These are phyloP conservation scores for Stegastes partitus DNA, from an alignment of 2,113 vertebrate genomes.

Conservation along the genomic window DNA sequence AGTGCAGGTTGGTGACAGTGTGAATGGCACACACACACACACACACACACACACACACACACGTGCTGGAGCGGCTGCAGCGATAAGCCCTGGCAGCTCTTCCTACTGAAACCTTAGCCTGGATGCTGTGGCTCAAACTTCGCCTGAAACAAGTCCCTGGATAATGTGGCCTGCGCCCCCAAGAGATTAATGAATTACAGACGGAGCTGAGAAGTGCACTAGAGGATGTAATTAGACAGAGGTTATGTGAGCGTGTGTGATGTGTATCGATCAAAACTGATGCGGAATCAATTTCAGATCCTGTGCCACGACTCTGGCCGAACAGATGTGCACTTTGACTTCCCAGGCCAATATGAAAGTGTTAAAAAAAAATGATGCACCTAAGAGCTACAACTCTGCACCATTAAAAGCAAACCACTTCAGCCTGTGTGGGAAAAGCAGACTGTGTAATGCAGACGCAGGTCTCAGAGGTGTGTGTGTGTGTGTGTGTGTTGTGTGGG, in stretches of 20 bases:
- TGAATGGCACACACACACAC: slow-evolving; percentile 8
- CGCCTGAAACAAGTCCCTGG: not conserved
- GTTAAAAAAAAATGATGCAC: not conserved
- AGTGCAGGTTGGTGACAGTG: slow-evolving; percentile 31
- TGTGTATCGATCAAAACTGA: slow-evolving; percentile 7
- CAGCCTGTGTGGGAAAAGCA: not conserved
- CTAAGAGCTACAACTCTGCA: not conserved
- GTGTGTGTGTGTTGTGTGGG: slow-evolving; percentile 28
- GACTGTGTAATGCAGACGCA: not conserved
- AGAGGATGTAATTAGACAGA: slow-evolving; percentile 9
- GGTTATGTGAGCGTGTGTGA: slow-evolving; percentile 4
- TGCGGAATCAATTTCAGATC: not conserved
- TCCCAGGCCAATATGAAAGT: not conserved
- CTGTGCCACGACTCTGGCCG: not conserved
- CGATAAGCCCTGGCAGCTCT: slow-evolving; percentile 17
- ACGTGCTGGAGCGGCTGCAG: slow-evolving; percentile 1
- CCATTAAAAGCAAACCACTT: not conserved
- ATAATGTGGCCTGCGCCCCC: not conserved
- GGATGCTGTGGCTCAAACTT: not conserved
- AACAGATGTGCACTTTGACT: not conserved
- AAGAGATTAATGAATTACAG: slow-evolving; percentile 4
- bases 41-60: slow-evolving; percentile 10
- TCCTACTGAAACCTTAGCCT: slow-evolving; percentile 30
- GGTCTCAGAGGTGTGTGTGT: slow-evolving; percentile 25
- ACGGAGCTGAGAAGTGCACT: slow-evolving; percentile 3